Conservation (phyloP, 2,888 invertebrate species). For the Ochropleura leucogaster region DNA sequence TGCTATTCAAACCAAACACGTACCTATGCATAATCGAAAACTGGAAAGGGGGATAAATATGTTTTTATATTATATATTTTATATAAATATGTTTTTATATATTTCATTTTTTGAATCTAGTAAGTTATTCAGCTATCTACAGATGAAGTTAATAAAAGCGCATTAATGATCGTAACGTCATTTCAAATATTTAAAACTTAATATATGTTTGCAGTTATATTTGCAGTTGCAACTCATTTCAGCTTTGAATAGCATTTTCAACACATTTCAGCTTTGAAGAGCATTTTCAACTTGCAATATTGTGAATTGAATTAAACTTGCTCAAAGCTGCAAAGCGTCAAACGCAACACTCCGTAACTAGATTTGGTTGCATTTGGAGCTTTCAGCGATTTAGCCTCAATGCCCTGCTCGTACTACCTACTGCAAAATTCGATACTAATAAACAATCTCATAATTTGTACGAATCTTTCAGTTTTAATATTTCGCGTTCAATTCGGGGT, state of each 20-base stretch:
- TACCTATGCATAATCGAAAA: too few species aligned
- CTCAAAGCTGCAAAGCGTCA: slow-evolving; percentile 16
- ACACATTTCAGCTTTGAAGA: background rate
- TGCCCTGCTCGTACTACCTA: background rate
- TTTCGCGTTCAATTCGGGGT: too few species aligned
- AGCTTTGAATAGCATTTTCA: background rate
- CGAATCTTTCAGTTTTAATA: too few species aligned
- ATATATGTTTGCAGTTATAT: background rate
- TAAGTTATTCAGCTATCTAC: too few species aligned
- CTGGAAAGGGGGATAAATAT: too few species aligned
- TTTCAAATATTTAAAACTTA: background rate
- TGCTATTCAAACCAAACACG: too few species aligned
- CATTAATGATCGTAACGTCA: background rate
- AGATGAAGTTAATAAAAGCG: too few species aligned
- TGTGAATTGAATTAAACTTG: slow-evolving; percentile 1
- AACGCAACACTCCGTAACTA: background rate
- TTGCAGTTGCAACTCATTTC: background rate
- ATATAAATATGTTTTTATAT: too few species aligned
- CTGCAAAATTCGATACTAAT: slow-evolving; percentile 6
- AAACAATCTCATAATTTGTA: background rate
- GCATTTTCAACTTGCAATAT: background rate
- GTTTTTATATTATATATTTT: too few species aligned
- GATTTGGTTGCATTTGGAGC: background rate
- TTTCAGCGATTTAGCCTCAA: slow-evolving; percentile 9
- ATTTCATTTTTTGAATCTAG: too few species aligned